Base-by-base conservation (phyloP, 2,797 vertebrate species). In the Craterocephalus amniculus region DNA sequence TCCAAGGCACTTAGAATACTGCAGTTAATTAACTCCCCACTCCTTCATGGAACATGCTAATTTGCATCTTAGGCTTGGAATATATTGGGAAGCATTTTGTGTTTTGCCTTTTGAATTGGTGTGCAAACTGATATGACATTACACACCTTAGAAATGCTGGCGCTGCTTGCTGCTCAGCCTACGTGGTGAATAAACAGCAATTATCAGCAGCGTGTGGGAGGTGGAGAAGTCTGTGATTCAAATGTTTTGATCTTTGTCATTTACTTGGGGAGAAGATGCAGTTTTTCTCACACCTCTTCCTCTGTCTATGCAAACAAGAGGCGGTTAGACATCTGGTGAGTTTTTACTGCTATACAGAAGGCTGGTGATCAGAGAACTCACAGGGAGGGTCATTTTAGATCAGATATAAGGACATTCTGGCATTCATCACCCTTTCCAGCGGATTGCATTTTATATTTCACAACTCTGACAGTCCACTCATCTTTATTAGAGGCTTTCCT, bases 381-480 rank as follows among this genome's bases (percentile, higher is more conserved):
- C 3, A 3, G 14, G 45, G 36, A 59, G 35, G 26, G 61, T 58
- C 45, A 65, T 43, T 78, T 79, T 70, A 67, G 52, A 69, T 75
- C 71, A 81, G 55, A 80, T 45, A 12, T 70, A 70, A 71, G 70
- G 65, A 68, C 62, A 57, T 83, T 68, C 58, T 58, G 66, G 40
- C 80, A 70, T 80, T 80, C 76, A 77, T 87, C 79, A 82, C 72
- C 76, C 62, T 52, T 62, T 59, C 26, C 61, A 66, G 58, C 79
- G 59, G 43, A 73, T 76, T 63, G 22, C 38, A 16, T 88, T 85
- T 88, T 77, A 74, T 65, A 75, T 81, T 79, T 83, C 73, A 86
- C 88, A 81, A 76, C 70, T 66, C 74, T 85, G 72, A 80, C 83
- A 54, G 83, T 65, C 78, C 79, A 85, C 80, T 86, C 74, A 79